Conservation (phyloP, 64 coral and sea anemone species). For the Astreopora myriophthalma region DNA sequence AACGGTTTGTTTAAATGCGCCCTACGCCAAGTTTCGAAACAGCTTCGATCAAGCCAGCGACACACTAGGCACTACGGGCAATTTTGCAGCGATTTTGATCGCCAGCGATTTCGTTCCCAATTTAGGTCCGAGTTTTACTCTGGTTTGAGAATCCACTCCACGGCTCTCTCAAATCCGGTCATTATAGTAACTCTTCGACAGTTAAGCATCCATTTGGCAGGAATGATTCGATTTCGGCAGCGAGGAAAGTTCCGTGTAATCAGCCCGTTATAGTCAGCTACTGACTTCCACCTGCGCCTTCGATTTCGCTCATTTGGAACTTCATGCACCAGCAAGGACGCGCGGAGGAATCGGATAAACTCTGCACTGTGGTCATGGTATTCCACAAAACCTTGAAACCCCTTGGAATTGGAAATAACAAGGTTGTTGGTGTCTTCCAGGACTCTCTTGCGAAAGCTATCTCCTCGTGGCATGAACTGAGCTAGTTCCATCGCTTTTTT, state of each 20-base stretch:
- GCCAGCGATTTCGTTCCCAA: too few relatives aligned
- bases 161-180: background rate
- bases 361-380: slow-evolving; percentile 13
- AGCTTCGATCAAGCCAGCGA: too few relatives aligned
- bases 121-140: background rate
- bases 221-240: slow-evolving; percentile 25
- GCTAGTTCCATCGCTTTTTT: background rate
- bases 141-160: slow-evolving; percentile 45
- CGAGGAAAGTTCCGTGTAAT: slow-evolving; percentile 14
- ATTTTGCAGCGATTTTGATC: too few relatives aligned
- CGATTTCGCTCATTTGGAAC: background rate
- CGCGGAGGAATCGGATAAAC: slow-evolving; percentile 11
- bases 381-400: background rate
- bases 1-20: too few relatives aligned
- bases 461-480: background rate
- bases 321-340: background rate
- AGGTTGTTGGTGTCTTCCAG: slow-evolving; percentile 15
- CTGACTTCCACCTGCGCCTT: slow-evolving; percentile 1
- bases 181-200: slow-evolving; percentile 24
- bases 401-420: background rate
- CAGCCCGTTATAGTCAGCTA: slow-evolving; percentile 35
- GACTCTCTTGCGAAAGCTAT: slow-evolving; percentile 20
- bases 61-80: too few relatives aligned
- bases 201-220: slow-evolving; percentile 24
- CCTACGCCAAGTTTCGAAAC: too few relatives aligned